Evolutionary conservation across 2,888 invertebrate species (phyloP).

Genomic region (Ophonus ardosiacus): DNA sequence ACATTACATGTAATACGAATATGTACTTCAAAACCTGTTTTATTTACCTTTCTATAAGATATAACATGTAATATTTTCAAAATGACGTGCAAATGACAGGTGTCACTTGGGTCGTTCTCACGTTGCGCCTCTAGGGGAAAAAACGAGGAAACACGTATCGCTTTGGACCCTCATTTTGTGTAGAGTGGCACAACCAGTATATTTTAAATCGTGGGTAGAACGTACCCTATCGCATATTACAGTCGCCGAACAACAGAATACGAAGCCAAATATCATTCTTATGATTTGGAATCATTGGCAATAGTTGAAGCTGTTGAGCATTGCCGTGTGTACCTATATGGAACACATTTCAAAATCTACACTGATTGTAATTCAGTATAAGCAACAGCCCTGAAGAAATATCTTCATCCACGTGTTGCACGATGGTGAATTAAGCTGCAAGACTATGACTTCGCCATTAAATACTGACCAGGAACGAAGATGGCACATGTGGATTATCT

Average conservation of each 20-base stretch:
- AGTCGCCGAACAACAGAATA: constrained; percentile 69
- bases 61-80: too few species aligned
- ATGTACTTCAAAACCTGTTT: too few species aligned
- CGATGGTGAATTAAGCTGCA: constrained; percentile 67
- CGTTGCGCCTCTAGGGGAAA: too few species aligned
- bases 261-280: constrained; percentile 70
- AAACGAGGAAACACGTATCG: too few species aligned
- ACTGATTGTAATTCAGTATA: constrained; percentile 68
- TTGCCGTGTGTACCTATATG: constrained; percentile 71
- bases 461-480: constrained; percentile 64
- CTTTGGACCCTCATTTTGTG: too few species aligned
- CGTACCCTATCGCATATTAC: constrained; percentile 70
- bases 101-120: too few species aligned
- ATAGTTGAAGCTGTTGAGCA: constrained; percentile 70
- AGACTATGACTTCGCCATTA: constrained; percentile 65
- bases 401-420: constrained; percentile 65
- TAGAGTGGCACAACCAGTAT: too few species aligned
- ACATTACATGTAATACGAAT: too few species aligned
- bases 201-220: too few species aligned
- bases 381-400: constrained; percentile 63
- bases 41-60: too few species aligned
- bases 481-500: constrained; percentile 67
- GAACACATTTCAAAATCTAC: constrained; percentile 65
- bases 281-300: constrained; percentile 70
- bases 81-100: too few species aligned